Base-by-base conservation (phyloP, 2,797 vertebrate genomes). In the Potorous gilbertii region DNA sequence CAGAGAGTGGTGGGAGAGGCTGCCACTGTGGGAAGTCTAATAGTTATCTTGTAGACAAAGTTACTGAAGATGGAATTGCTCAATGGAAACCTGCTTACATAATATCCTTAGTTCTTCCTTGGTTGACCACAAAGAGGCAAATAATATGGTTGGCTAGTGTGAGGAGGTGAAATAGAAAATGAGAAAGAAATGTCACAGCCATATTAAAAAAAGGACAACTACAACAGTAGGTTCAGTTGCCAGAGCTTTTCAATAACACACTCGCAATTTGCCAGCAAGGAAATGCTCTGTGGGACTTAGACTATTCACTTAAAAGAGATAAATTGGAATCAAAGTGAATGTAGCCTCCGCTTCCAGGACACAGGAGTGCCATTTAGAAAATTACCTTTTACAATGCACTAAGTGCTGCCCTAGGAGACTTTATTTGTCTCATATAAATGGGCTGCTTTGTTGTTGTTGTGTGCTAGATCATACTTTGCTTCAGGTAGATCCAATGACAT, bases 291-390 rank as follows among this genome's bases (percentile, higher is more conserved):
- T 81, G 74, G 40, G 40, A 31, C 74, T 90, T 54, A 92, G 95
- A 91, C 81, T 59, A 62, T 34, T 92, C 96, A 90, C 94, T 97
- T 52, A 92, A 91, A 96, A 95, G 90, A 93, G 56, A 95, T 91
- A 89, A 81, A 54, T 95, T 90, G 92, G 92, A 95, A 95, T 94
- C 24, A 87, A 95, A 92, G 50, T 91, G 87, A 96, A 93, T 52
- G 92, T 91, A 62, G 91, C 57, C 40, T 94, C 93, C 29, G 5
- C 52, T 57, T 94, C 27, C 50, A 56, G 92, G 92, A 92, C 66
- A 89, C 54, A 92, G 34, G 74, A 2, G 14, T 91, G 34, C 13
- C 34, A 1, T 96, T 93, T 94, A 62, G 56, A 31, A 95, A 97
- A 91, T 93, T 74, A 92, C 29, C 66, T 54, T 94, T 66, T 92